Conservation (phyloP, 2,113 vertebrate species). For the Lucifuga dentata region DNA sequence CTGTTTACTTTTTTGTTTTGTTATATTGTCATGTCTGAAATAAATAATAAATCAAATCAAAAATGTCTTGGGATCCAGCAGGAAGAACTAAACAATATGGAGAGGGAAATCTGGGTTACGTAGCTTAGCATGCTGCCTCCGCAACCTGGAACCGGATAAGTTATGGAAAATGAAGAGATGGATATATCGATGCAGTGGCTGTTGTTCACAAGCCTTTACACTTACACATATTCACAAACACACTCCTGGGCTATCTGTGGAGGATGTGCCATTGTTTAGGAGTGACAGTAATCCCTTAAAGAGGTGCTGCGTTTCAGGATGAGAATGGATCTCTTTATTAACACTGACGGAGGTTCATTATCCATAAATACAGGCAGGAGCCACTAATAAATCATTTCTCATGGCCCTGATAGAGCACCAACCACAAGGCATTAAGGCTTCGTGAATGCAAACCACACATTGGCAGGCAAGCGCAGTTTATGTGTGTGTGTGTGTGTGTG, state of each 20-base stretch:
- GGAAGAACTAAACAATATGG: too few relatives aligned
- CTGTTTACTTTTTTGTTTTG: too few relatives aligned
- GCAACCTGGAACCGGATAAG: too few relatives aligned
- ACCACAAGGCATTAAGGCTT: slow-evolving; percentile 82
- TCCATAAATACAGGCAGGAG: slow-evolving; percentile 84
- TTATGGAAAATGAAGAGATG: too few relatives aligned
- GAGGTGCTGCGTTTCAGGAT: slow-evolving; percentile 61
- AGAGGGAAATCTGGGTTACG: too few relatives aligned
- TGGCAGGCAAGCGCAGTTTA: slow-evolving; percentile 56
- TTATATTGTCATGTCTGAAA: too few relatives aligned
- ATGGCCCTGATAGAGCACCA: slow-evolving; percentile 79
- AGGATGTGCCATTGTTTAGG: slow-evolving; percentile 68
- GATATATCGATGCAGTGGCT: too few relatives aligned
- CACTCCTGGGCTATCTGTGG: slow-evolving; percentile 46
- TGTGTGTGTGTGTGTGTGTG: slow-evolving; percentile 20
- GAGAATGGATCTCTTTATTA: slow-evolving; percentile 83
- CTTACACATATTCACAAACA: slow-evolving; percentile 19
- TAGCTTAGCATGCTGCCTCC: too few relatives aligned
- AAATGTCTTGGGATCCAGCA: too few relatives aligned
- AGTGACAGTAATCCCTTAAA: slow-evolving; percentile 78
- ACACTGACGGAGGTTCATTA: slow-evolving; percentile 81
- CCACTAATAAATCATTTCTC: slow-evolving; percentile 87
- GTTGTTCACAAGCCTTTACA: too few relatives aligned
- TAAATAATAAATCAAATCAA: too few relatives aligned
- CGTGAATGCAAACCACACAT: slow-evolving; percentile 75